Evolutionary conservation across 2,797 vertebrate genomes (phyloP).

Genomic region (Triplophysa bombifrons): DNA sequence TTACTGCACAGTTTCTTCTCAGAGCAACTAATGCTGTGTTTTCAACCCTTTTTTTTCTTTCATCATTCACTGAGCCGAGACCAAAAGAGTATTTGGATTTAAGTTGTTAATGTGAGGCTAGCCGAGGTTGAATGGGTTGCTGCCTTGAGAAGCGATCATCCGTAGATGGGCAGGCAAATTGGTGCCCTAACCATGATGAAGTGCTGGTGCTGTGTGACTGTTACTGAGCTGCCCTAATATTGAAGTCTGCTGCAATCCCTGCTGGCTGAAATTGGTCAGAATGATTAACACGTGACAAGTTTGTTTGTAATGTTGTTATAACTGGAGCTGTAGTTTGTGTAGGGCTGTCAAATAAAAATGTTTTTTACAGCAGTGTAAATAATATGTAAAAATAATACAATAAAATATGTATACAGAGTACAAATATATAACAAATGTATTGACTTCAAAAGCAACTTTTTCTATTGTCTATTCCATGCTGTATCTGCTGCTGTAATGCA

Average conservation of each 20-base stretch:
- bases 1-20: constrained; percentile 20
- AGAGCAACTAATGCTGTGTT: constrained; percentile 26
- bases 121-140: constrained; percentile 48
- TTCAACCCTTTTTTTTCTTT: constrained; percentile 40
- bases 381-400: neutral
- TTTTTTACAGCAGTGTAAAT: neutral
- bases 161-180: constrained; percentile 55
- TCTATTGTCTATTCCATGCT: too few species aligned
- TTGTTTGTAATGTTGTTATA: neutral
- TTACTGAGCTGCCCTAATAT: constrained; percentile 33
- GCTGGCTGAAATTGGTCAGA: constrained; percentile 40
- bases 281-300: constrained; percentile 39
- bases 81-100: constrained; percentile 47
- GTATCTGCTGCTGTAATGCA: too few species aligned
- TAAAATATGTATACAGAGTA: neutral
- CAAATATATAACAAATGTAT: too few species aligned
- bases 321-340: neutral
- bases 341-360: neutral
- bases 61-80: constrained; percentile 44
- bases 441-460: too few species aligned
- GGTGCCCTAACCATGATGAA: constrained; percentile 53
- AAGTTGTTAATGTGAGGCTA: constrained; percentile 43
- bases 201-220: constrained; percentile 38
- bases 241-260: constrained; percentile 34
- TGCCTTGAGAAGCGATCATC: constrained; percentile 50